Conservation (phyloP, 2,888 invertebrate genomes). For the Caenorhabditis virilis region DNA sequence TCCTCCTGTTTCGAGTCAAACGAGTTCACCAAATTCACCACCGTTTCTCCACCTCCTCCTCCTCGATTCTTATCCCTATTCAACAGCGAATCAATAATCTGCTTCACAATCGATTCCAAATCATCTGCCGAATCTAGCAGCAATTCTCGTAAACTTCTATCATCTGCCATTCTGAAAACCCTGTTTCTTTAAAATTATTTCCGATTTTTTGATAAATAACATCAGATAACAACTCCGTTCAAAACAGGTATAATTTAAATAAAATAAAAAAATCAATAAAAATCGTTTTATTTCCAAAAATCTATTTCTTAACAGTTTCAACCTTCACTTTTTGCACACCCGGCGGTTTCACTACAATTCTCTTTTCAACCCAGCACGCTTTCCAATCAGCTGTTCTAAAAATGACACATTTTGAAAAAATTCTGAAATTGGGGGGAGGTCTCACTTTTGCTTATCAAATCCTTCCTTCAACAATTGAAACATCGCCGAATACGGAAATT, state of each 20-base stretch:
- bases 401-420: not conserved
- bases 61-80: conserved; percentile 37
- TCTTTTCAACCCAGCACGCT: not conserved
- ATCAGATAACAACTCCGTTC: too few species aligned
- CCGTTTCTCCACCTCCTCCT: conserved; percentile 21
- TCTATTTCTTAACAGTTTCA: too few species aligned
- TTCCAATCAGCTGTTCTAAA: not conserved
- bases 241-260: too few species aligned
- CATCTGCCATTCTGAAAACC: too few species aligned
- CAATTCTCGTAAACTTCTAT: conserved; percentile 46
- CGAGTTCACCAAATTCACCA: conserved; percentile 32
- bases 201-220: too few species aligned
- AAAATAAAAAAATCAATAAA: too few species aligned
- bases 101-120: conserved; percentile 48
- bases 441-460: not conserved
- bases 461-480: not conserved
- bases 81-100: conserved; percentile 46
- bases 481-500: not conserved
- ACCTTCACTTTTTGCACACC: too few species aligned
- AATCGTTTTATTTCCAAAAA: too few species aligned
- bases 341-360: not conserved
- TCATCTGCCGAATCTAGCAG: conserved; percentile 49
- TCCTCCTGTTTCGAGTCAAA: conserved; percentile 44
- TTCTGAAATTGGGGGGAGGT: not conserved
- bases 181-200: too few species aligned